Conservation (phyloP, 2,888 invertebrate species). For the Drosophila flavopinicola region DNA sequence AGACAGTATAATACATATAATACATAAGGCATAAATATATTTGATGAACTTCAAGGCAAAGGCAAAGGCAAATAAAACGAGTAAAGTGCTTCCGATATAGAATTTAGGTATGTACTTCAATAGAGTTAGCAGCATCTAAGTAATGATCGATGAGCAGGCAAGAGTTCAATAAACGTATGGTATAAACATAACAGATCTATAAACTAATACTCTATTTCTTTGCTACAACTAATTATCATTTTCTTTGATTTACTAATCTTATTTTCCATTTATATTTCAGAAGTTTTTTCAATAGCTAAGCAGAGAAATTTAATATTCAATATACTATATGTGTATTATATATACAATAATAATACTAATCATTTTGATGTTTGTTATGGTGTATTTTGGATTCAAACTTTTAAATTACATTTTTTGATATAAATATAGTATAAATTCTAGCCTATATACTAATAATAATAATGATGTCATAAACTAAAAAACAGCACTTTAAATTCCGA, state of each 20-base stretch:
- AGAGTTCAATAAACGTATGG: constrained; percentile 34
- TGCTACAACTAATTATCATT: constrained; percentile 1
- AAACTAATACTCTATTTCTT: constrained; percentile 2
- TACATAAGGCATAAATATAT: constrained; percentile 25
- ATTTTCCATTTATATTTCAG: constrained; percentile 11
- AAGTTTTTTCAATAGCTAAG: not conserved
- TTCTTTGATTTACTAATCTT: constrained; percentile 5
- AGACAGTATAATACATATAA: constrained; percentile 10
- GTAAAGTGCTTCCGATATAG: constrained; percentile 76
- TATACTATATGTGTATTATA: constrained; percentile 37
- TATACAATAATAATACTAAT: constrained; percentile 51
- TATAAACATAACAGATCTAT: constrained; percentile 19
- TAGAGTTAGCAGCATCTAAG: constrained; percentile 35
- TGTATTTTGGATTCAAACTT: constrained; percentile 75
- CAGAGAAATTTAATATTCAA: constrained; percentile 16
- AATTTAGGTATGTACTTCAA: constrained; percentile 59
- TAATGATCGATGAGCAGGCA: constrained; percentile 25
- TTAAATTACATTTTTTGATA: constrained; percentile 64
- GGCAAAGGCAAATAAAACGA: constrained; percentile 77
- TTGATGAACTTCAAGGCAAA: constrained; percentile 54
- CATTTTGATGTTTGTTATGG: constrained; percentile 68
- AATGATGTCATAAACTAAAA: constrained; percentile 19
- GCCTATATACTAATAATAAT: constrained; percentile 19
- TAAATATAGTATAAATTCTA: constrained; percentile 43
- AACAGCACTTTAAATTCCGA: constrained; percentile 2